Evolutionary conservation across 2,888 invertebrate species (phyloP).

Genomic region (Exocentrus adspersus): DNA sequence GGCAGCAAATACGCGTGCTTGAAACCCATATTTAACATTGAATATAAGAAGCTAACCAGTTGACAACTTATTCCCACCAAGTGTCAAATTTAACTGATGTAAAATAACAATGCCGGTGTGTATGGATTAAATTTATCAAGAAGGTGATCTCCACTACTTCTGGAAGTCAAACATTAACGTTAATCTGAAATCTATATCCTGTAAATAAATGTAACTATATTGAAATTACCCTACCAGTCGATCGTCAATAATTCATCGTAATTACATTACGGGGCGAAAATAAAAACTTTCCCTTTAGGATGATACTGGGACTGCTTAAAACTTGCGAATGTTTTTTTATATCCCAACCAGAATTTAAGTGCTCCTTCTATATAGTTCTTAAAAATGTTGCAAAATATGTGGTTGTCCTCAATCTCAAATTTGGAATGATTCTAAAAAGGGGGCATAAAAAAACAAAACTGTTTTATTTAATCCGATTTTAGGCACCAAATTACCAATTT

Average conservation of each 20-base stretch:
- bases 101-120: conserved; percentile 4
- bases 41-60: background rate
- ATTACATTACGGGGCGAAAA: no score
- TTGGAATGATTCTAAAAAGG: no score
- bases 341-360: no score
- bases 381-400: no score
- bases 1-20: conserved; percentile 49
- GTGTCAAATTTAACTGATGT: conserved; percentile 8
- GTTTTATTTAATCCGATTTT: no score
- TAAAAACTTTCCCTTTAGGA: no score
- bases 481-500: no score
- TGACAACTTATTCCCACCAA: background rate
- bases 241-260: background rate
- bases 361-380: no score
- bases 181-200: conserved; percentile 10
- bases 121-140: conserved; percentile 8
- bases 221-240: background rate
- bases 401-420: no score
- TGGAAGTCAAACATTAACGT: background rate
- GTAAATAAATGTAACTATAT: background rate
- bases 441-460: no score
- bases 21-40: conserved; percentile 36
- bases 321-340: no score
- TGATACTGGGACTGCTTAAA: no score
- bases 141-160: conserved; percentile 1